Evolutionary conservation across 1,140 invertebrate species (phyloP).

Genomic region (Lordiphosa mommai): DNA sequence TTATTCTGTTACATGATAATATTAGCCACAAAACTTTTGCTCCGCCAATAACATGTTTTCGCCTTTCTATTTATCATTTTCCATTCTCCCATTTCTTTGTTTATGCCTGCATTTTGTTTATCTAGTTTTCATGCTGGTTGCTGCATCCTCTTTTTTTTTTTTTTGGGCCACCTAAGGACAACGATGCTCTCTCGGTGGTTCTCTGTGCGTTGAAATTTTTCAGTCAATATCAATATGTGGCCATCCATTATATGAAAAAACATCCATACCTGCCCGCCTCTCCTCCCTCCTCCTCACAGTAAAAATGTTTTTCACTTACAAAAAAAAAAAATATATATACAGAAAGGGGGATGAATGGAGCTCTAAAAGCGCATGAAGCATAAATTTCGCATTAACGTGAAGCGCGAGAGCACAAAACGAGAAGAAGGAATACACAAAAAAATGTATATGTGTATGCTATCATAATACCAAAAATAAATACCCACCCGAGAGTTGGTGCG

Average conservation of each 20-base stretch:
- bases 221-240: conserved; percentile 60
- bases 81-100: no score
- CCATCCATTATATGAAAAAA: conserved; percentile 15
- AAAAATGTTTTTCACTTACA: conserved; percentile 43
- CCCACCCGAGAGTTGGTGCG: background rate
- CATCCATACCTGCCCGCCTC: background rate
- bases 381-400: conserved; percentile 68
- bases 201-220: conserved; percentile 25
- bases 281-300: background rate
- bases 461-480: conserved; percentile 54
- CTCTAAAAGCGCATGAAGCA: conserved; percentile 61
- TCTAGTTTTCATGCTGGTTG: no score
- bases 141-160: background rate
- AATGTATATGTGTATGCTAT: conserved; percentile 36
- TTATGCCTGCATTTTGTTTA: no score
- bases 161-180: background rate
- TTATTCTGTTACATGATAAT: no score
- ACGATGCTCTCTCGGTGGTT: background rate
- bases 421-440: conserved; percentile 23
- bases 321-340: conserved; percentile 15
- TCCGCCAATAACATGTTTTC: no score
- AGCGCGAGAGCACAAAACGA: conserved; percentile 37
- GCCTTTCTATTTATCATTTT: no score
- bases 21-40: no score
- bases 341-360: background rate